phyloP scores from a whole-genome alignment of 2,113 vertebrate species.

The Etheostoma cragini region DNA sequence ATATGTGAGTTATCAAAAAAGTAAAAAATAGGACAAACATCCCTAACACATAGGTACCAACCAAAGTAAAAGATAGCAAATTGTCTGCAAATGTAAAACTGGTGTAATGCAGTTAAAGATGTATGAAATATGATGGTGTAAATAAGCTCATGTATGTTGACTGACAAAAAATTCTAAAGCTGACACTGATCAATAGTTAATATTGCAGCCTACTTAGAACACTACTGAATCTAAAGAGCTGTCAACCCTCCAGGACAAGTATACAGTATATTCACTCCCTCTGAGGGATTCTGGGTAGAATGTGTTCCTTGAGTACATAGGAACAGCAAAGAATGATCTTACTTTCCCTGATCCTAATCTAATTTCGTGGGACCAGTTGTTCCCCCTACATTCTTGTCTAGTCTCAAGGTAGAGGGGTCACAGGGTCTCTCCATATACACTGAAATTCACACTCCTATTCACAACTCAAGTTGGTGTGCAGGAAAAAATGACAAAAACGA shows the following conservation, averaged over 20 bases:
- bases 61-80: slow-evolving; percentile 25
- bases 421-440: neutral
- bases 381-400: slow-evolving; percentile 17
- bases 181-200: slow-evolving; percentile 35
- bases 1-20: slow-evolving; percentile 9
- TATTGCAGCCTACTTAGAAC: slow-evolving; percentile 31
- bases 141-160: slow-evolving; percentile 46
- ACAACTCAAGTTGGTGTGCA: neutral
- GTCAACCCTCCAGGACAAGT: slow-evolving; percentile 31
- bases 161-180: slow-evolving; percentile 39
- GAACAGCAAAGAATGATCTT: slow-evolving; percentile 29
- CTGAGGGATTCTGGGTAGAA: slow-evolving; percentile 42
- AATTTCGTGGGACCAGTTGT: slow-evolving; percentile 32
- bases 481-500: slow-evolving; percentile 48
- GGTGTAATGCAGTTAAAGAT: slow-evolving; percentile 16
- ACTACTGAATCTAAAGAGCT: slow-evolving; percentile 38
- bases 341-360: slow-evolving; percentile 34
- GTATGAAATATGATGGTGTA: slow-evolving; percentile 42
- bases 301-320: slow-evolving; percentile 58
- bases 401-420: slow-evolving; percentile 27
- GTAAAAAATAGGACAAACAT: slow-evolving; percentile 1
- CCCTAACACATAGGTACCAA: slow-evolving; percentile 17
- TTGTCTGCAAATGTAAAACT: slow-evolving; percentile 21
- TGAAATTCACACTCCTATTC: neutral
- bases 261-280: slow-evolving; percentile 29